Base-by-base conservation (phyloP, 1,140 invertebrate genomes). In the Dendrolimus kikuchii region DNA sequence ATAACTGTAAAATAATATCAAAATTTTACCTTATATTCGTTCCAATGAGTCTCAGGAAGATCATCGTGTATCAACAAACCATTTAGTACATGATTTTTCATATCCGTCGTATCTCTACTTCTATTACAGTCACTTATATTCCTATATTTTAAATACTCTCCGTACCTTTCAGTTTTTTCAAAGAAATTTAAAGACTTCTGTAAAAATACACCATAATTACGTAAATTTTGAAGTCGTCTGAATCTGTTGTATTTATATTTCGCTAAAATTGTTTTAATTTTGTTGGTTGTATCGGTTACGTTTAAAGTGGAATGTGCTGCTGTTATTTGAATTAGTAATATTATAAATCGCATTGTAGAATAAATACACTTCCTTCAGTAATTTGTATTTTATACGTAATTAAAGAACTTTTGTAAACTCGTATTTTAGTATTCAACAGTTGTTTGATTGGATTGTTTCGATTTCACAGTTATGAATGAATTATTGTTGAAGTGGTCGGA, bases 1-100 rank as follows among this genome's bases (percentile, higher is more conserved):
- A n/a, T n/a, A n/a, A n/a, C n/a, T n/a, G n/a, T n/a, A n/a, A n/a
- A n/a, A n/a, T n/a, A n/a, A 45, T 45, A 5, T 5, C n/a, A 45
- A 45, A 5, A 45, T 57, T 2, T 62, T 65, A 81, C 78, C 64
- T 77, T 81, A 60, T 76, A 81, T 53, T 74, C 68, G 40, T 65
- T 40, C 78, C 78, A 81, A 45, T 81, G 78, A 4, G 60, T 50
- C 0, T 68, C 60, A 0, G 74, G 64, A 4, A 79, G 49, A 38
- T 76, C 41, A 47, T 70, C 57, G 10, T 66, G 58, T 4, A 72
- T 51, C 7, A 78, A 52, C 37, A 79, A 59, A 40, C 71, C 68
- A 44, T 64, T 55, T 0, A 68, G 45, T 38, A 77, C 59, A 42
- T 79, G 64, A 10, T 59, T 51, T 37, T 49, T 60, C 3, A 62